Base-by-base conservation (phyloP, 2,113 vertebrate genomes). In the Myocastor coypus region DNA sequence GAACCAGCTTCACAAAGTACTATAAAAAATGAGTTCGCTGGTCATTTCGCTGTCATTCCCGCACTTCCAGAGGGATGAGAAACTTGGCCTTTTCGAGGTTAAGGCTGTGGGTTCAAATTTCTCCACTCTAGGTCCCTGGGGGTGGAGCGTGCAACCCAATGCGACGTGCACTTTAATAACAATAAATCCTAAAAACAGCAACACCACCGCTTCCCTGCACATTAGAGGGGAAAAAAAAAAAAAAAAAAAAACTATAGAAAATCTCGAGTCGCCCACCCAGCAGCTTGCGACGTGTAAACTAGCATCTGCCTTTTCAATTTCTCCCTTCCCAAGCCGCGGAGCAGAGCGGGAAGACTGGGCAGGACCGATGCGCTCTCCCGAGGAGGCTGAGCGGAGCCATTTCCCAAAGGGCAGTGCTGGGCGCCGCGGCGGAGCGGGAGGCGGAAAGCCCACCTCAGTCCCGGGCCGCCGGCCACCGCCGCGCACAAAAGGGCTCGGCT, bases 381-480 rank as follows among this genome's bases (percentile, higher is more conserved):
- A 93, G 37, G 61, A 97, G 97, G 68, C 94, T 32, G 66, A 83
- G 91, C 96, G 94, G 96, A 98, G 97, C 97, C 97, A 97, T 96
- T 86, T 95, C 97, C 95, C 97, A 89, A 97, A 96, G 81, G 98
- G 97, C 98, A 97, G 98, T 95, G 96, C 96, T 97, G 95, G 93
- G 95, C 92, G 97, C 97, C 97, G 78, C 85, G 88, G 95, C 52
- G 46, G 75, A 78, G 95, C 95, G 92, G 63, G 77, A 94, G 94
- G 94, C 83, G 93, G 75, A 91, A 84, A 94, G 68, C 97, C 96
- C 96, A 89, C 94, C 92, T 96, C 96, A 96, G 89, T 91, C 95
- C 96, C 94, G 95, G 30, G 92, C 96, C 86, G 92, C 86, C 75
- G 83, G 95, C 86, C 92, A 92, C 91, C 32, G 85, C 94, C 85